Evolutionary conservation across 2,797 vertebrate genomes (phyloP).

Genomic region (Heterohyrax brucei): DNA sequence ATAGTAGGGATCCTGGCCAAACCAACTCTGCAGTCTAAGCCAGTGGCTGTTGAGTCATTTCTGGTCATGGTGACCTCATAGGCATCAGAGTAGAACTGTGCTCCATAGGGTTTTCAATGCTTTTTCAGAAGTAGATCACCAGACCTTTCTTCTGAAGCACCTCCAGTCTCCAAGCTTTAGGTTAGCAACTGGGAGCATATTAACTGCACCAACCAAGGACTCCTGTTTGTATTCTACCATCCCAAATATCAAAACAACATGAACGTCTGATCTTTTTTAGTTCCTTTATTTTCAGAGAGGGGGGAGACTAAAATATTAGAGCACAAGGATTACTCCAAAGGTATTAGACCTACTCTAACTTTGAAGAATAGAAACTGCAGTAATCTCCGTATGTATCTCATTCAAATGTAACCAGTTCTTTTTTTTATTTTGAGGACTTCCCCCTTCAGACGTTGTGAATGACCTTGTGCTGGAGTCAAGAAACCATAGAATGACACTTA

Average conservation of each 20-base stretch:
- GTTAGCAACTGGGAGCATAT: not conserved
- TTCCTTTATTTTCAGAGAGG: conserved; percentile 49
- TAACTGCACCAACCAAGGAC: not conserved
- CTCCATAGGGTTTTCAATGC: not conserved
- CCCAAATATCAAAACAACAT: not conserved
- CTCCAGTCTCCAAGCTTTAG: not conserved
- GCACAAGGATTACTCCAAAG: not conserved
- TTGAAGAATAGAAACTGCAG: conserved; percentile 3
- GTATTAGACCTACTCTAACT: conserved; percentile 40
- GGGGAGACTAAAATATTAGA: not conserved
- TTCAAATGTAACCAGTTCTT: conserved; percentile 25
- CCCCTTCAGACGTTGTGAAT: not conserved
- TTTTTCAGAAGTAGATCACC: not conserved
- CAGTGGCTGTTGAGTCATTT: not conserved
- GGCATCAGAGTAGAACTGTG: not conserved
- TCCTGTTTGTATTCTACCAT: not conserved
- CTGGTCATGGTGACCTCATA: not conserved
- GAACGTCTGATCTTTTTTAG: not conserved
- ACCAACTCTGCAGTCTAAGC: not conserved
- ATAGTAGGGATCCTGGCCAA: not conserved
- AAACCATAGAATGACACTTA: not conserved
- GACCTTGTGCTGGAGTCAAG: not conserved
- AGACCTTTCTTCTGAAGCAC: not conserved
- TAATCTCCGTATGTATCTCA: not conserved
- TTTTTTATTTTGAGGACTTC: conserved; percentile 43